Evolutionary conservation across 2,888 invertebrate species (phyloP).

Genomic region (Synergus japonicus): DNA sequence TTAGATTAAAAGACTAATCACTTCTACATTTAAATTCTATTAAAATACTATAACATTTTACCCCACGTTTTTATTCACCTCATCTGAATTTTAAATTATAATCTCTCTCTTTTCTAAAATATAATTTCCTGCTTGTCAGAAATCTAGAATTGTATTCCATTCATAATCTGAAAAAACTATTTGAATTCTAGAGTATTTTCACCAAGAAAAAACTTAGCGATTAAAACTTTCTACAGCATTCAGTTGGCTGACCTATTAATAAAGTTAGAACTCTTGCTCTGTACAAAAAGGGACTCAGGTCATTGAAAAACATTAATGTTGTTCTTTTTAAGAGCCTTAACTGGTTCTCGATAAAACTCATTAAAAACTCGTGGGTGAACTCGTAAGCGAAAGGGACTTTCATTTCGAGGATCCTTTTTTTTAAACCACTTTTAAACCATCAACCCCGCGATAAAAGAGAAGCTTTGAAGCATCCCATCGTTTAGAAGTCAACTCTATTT

Average conservation of each 20-base stretch:
- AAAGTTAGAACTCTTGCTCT: not conserved
- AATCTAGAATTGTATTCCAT: not conserved
- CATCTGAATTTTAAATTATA: no score
- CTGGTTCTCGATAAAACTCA: conserved; percentile 20
- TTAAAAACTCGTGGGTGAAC: conserved; percentile 10
- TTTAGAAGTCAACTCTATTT: conserved; percentile 23
- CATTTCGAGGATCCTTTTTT: conserved; percentile 11
- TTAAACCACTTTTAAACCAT: not conserved
- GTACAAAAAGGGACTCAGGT: conserved; percentile 25
- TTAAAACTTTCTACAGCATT: conserved; percentile 17
- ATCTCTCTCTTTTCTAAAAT: no score
- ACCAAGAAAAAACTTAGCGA: not conserved
- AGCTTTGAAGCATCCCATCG: conserved; percentile 13
- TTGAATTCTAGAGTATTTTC: not conserved
- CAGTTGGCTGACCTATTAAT: conserved; percentile 23
- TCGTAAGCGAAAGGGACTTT: conserved; percentile 2
- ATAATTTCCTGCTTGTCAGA: not conserved
- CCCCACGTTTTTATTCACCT: no score
- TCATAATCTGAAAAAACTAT: not conserved
- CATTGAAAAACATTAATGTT: conserved; percentile 39
- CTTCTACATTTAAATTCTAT: no score
- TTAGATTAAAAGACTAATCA: no score
- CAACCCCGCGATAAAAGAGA: not conserved
- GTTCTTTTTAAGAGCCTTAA: conserved; percentile 24
- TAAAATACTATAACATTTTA: no score